A percentile compares a stretch with the other conserved stretches of the same genome.
Conservation (phyloP, 2,797 vertebrate genomes). For the Phataginus tetradactyla region DNA sequence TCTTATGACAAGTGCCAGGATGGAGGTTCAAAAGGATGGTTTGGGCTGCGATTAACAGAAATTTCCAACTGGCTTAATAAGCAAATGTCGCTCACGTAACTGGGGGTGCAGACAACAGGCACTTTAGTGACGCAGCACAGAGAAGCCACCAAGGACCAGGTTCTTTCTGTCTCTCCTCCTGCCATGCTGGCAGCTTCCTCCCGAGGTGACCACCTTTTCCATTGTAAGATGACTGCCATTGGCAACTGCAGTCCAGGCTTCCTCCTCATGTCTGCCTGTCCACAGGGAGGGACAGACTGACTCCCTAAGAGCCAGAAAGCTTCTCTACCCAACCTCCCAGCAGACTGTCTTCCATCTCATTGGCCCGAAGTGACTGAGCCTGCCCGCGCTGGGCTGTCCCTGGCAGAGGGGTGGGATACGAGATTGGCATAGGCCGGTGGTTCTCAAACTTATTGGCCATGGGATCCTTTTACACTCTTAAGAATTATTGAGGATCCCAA, state of each 20-base stretch:
- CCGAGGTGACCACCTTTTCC: neutral
- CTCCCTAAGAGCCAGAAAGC: neutral
- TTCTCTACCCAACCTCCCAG: neutral
- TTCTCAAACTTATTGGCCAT: neutral
- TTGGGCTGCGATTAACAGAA: neutral
- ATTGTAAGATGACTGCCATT: neutral
- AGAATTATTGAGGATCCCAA: neutral
- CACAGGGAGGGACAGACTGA: neutral
- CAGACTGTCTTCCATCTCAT: neutral
- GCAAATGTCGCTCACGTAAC: accelerated
- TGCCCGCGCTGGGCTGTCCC: neutral
- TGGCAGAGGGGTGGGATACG: neutral
- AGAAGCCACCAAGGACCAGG: neutral
- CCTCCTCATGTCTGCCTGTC: neutral
- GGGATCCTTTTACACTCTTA: neutral
- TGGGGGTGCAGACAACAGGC: neutral
- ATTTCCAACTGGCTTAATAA: neutral
- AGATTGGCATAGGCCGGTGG: neutral
- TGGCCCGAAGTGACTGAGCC: neutral
- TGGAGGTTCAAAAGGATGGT: neutral
- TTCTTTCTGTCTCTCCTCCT: neutral
- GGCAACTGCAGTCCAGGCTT: neutral
- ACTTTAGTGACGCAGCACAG: neutral
- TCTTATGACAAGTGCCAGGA: neutral
- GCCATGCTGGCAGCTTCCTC: neutral